phyloP scores from a whole-genome alignment of 2,797 vertebrate genomes.

The Discoglossus pictus region DNA sequence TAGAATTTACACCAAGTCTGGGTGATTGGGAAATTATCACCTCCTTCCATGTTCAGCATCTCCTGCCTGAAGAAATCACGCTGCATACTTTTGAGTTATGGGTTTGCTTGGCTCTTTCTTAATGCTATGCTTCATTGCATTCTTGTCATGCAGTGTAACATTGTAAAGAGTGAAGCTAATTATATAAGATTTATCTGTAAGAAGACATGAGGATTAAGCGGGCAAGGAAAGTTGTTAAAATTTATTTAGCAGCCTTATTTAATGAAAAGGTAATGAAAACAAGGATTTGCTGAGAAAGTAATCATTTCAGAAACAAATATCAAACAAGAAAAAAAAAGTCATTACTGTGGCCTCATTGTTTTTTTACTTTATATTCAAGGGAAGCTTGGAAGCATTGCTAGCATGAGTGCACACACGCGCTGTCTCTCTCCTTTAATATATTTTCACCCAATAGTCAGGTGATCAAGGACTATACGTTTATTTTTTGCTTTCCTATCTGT shows the following conservation, averaged over 20 bases:
- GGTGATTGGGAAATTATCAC: neutral
- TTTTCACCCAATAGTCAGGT: too few species aligned
- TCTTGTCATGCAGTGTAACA: conserved; percentile 55
- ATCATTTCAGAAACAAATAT: conserved; percentile 58
- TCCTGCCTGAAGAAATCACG: neutral
- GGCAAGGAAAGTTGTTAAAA: conserved; percentile 57
- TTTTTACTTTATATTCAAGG: neutral
- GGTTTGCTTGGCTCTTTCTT: conserved; percentile 29
- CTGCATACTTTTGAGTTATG: conserved; percentile 1
- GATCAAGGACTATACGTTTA: too few species aligned
- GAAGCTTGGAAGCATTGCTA: neutral
- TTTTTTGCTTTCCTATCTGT: too few species aligned
- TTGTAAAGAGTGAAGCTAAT: conserved; percentile 64
- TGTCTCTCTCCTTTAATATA: neutral
- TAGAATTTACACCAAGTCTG: neutral
- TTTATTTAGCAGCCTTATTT: conserved; percentile 64
- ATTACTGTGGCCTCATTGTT: neutral
- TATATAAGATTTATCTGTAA: conserved; percentile 69
- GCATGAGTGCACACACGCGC: neutral
- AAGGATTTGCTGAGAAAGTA: conserved; percentile 56
- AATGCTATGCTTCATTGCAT: conserved; percentile 53
- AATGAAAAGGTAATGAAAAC: conserved; percentile 61
- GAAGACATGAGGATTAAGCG: conserved; percentile 67
- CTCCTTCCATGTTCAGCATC: neutral
- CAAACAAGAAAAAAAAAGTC: conserved; percentile 42